Base-by-base conservation (phyloP, 2,113 vertebrate species). In the Nothocercus nigrocapillus region DNA sequence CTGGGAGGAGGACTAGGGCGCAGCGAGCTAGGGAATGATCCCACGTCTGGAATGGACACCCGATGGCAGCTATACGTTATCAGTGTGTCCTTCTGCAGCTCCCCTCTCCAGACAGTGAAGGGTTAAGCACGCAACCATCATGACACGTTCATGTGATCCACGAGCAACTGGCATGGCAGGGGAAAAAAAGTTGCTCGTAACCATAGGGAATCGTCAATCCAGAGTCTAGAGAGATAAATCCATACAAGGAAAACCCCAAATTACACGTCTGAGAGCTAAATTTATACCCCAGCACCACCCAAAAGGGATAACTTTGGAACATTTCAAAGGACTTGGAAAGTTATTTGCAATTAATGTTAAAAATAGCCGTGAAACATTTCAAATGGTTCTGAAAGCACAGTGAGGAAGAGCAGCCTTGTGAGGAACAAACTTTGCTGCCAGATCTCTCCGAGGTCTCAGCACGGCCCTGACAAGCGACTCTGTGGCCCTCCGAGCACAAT, bases 281-380 rank as follows among this genome's bases (percentile, higher is more conserved):
- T 79, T 92, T 86, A 72, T 45, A 79, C 19, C 53, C 58, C 30
- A 78, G 62, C 32, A 93, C 75, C 74, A 93, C n/a, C 61, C 63
- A 76, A 94, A 92, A 83, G 22, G 38, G 36, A 27, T 45, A 82
- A 87, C 93, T 94, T 67, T 90, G 38, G 27, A 93, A 89, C 81
- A 59, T 51, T 93, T 85, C 82, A 67, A 96, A 64, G 40, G 53
- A 34, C 45, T 95, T 93, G 61, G 25, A 45, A 94, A 93, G 38
- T 94, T 93, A 93, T 42, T 81, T 95, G 79, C 64, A 91, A 88
- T 64, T 79, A 86, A 28, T 74, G 49, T 75, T 96, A 93, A 84
- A 95, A 97, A 95, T 75, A 91, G 79, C 78, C 58, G 82, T 2
- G 5, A 86, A 95, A 66, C 17, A 42, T 66, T 90, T 82, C 19